Evolutionary conservation across 2,888 invertebrate genomes (phyloP).

Genomic region (Halictus ligatus): DNA sequence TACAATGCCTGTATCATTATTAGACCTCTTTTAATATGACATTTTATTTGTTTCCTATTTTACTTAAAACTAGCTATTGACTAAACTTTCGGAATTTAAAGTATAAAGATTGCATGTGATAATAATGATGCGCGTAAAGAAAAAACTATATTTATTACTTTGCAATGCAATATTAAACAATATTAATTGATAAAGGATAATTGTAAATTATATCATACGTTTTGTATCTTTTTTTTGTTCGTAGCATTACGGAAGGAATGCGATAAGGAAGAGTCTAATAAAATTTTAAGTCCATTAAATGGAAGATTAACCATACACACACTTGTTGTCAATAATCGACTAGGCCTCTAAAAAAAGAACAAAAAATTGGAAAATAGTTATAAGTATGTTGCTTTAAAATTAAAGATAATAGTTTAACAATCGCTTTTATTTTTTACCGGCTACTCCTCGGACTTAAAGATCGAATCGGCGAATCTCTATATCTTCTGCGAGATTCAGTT

Average conservation of each 20-base stretch:
- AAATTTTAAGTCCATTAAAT: constrained; percentile 55
- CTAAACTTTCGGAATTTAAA: neutral
- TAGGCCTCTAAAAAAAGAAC: constrained; percentile 79
- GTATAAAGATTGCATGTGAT: constrained; percentile 5
- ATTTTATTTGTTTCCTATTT: constrained; percentile 3
- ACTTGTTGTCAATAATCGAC: constrained; percentile 79
- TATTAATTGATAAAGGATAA: constrained; percentile 37
- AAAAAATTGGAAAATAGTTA: constrained; percentile 36
- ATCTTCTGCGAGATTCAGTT: constrained; percentile 77
- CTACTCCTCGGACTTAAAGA: constrained; percentile 80
- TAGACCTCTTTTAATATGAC: neutral
- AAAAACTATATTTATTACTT: constrained; percentile 52
- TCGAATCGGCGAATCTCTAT: constrained; percentile 78
- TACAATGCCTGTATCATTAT: neutral
- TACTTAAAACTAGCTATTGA: constrained; percentile 12
- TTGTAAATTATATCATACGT: constrained; percentile 32
- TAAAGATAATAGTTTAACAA: constrained; percentile 15
- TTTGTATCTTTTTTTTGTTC: constrained; percentile 33
- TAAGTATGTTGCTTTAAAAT: constrained; percentile 12
- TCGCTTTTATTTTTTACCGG: constrained; percentile 71
- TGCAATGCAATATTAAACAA: constrained; percentile 38
- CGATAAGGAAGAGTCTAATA: constrained; percentile 62
- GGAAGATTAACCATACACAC: constrained; percentile 58
- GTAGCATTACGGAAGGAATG: constrained; percentile 65
- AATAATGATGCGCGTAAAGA: constrained; percentile 45